Conservation (phyloP, 2,113 vertebrate genomes). For the Marcusenius ussheri region DNA sequence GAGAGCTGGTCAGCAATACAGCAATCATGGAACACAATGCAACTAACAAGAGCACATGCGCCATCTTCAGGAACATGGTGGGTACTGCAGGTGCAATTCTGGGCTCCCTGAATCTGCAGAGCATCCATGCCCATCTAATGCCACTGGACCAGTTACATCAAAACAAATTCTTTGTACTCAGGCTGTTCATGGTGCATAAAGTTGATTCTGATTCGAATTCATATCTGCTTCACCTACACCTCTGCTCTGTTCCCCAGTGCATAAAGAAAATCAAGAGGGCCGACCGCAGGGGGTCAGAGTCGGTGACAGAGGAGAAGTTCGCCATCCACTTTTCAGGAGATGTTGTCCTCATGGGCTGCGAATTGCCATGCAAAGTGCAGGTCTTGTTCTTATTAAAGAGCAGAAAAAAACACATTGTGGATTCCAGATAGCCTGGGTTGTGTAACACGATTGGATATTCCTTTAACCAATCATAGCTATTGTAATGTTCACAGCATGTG, state of each 20-base stretch:
- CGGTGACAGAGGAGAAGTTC: constrained; percentile 95
- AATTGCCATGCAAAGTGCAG: constrained; percentile 71
- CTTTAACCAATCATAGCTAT: not conserved
- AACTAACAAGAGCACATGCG: constrained; percentile 72
- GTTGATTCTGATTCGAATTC: not conserved
- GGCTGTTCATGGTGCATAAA: not conserved
- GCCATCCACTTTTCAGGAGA: constrained; percentile 79
- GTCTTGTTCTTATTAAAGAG: constrained; percentile 25
- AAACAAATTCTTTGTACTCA: not conserved
- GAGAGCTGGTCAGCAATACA: constrained; percentile 81
- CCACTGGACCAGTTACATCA: not conserved
- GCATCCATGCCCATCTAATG: not conserved
- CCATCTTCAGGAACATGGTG: constrained; percentile 91
- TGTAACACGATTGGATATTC: not conserved
- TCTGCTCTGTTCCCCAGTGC: constrained; percentile 57
- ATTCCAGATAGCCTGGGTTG: not conserved
- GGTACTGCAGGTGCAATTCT: constrained; percentile 19
- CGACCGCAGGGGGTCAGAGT: constrained; percentile 88
- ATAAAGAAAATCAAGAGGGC: constrained; percentile 95
- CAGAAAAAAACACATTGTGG: not conserved
- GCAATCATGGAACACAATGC: constrained; percentile 81
- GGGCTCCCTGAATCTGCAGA: not conserved
- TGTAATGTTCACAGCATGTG: not conserved
- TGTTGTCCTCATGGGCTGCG: constrained; percentile 65
- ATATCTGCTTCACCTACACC: not conserved